Percentiles rank a stretch among this genome's conserved stretches.
Evolutionary conservation across 1,140 invertebrate species (phyloP).

Genomic region (Ptiloglossa arizonensis): DNA sequence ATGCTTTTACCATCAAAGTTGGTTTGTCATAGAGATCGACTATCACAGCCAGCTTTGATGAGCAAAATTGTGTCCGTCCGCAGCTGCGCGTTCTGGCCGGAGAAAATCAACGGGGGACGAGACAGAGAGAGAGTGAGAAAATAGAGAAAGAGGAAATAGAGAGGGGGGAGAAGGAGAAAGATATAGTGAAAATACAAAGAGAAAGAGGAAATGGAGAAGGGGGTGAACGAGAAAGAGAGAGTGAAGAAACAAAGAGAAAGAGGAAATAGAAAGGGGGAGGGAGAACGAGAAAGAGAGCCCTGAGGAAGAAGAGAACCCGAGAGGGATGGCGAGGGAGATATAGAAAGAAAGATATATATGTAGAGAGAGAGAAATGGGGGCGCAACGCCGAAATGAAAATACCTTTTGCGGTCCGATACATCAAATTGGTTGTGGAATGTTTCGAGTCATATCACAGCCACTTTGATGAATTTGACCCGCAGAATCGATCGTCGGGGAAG

Average conservation of each 20-base stretch:
- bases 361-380: background rate
- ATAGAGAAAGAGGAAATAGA: slow-evolving; percentile 31
- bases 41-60: slow-evolving; percentile 94
- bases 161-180: no score
- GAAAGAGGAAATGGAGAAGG: no score
- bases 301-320: background rate
- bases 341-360: background rate
- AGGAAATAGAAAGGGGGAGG: no score
- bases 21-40: slow-evolving; percentile 88
- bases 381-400: slow-evolving; percentile 40
- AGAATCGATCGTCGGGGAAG: slow-evolving; percentile 74
- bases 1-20: slow-evolving; percentile 87
- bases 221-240: no score
- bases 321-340: slow-evolving; percentile 2
- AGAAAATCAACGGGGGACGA: slow-evolving; percentile 14
- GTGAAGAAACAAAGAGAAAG: no score
- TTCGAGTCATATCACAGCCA: slow-evolving; percentile 89
- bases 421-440: slow-evolving; percentile 90
- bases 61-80: slow-evolving; percentile 84
- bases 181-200: no score
- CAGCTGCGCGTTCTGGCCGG: slow-evolving; percentile 52
- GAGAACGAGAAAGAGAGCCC: background rate
- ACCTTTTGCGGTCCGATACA: slow-evolving; percentile 82
- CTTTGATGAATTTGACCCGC: slow-evolving; percentile 88
- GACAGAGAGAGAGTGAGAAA: background rate